Evolutionary conservation across 2,888 invertebrate species (phyloP).

Genomic region (Neria commutata): DNA sequence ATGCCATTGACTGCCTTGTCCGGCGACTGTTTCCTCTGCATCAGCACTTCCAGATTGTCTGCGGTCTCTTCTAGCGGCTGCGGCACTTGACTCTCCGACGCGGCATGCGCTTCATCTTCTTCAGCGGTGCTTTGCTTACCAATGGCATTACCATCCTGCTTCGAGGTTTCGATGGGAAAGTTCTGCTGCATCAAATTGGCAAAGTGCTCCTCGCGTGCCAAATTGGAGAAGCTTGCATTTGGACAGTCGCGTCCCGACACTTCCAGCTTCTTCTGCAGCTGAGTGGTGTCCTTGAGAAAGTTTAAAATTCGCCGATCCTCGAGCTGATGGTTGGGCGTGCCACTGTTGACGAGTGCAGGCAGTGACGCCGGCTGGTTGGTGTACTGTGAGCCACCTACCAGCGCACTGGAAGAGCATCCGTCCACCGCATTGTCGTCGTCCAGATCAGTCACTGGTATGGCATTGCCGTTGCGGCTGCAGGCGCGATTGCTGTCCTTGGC

Average conservation of each 20-base stretch:
- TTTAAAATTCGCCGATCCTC: conserved; percentile 62
- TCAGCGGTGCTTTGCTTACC: background rate
- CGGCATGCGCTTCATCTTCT: conserved; percentile 39
- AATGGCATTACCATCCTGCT: conserved; percentile 33
- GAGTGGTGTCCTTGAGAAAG: conserved; percentile 62
- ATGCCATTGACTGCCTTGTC: conserved; percentile 59
- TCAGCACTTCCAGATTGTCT: conserved; percentile 55
- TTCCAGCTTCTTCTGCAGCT: conserved; percentile 61
- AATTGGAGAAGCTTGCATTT: conserved; percentile 61
- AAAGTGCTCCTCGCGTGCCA: conserved; percentile 62
- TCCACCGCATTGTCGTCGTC: conserved; percentile 52
- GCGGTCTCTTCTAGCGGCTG: conserved; percentile 39
- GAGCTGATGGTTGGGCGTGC: conserved; percentile 50
- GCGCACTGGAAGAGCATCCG: conserved; percentile 46
- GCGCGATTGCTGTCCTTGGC: conserved; percentile 54
- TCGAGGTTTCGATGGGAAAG: conserved; percentile 50
- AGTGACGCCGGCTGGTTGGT: conserved; percentile 37
- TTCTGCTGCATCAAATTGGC: conserved; percentile 62
- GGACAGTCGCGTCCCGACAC: conserved; percentile 59
- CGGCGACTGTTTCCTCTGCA: conserved; percentile 60
- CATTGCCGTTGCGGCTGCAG: conserved; percentile 52
- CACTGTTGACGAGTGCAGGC: conserved; percentile 26
- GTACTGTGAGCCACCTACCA: conserved; percentile 43
- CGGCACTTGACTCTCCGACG: conserved; percentile 23
- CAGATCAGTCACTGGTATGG: conserved; percentile 50